Evolutionary conservation across 2,888 invertebrate genomes (phyloP).

Genomic region (Plagodis dolabraria): DNA sequence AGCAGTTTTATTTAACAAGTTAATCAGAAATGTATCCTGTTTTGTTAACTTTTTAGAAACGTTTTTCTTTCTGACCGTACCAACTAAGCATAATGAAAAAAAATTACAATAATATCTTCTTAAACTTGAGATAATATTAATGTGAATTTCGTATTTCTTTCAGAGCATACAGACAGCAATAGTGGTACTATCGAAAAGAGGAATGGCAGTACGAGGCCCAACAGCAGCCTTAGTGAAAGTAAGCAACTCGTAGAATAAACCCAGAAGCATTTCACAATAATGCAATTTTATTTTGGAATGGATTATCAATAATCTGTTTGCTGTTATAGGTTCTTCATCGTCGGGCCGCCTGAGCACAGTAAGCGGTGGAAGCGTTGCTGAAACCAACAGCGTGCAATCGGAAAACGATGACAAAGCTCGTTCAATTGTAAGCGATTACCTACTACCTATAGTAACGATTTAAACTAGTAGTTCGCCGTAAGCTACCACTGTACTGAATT

Average conservation of each 20-base stretch:
- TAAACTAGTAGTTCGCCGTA: too few species aligned
- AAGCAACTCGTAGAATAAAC: constrained; percentile 42
- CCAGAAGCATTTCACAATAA: too few species aligned
- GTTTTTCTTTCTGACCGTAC: too few species aligned
- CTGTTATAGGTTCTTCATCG: constrained; percentile 88
- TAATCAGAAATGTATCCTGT: too few species aligned
- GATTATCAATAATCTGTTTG: background rate
- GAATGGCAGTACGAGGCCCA: constrained; percentile 76
- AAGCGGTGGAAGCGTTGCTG: constrained; percentile 92
- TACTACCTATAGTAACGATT: too few species aligned
- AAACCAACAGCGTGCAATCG: constrained; percentile 92
- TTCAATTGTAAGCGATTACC: constrained; percentile 66
- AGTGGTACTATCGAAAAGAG: constrained; percentile 74
- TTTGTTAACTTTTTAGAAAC: too few species aligned
- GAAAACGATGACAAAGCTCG: constrained; percentile 90
- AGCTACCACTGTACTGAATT: too few species aligned
- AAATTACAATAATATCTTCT: too few species aligned
- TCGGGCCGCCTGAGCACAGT: constrained; percentile 93
- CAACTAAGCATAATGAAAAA: too few species aligned
- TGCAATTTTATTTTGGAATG: background rate
- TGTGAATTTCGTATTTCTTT: constrained; percentile 10
- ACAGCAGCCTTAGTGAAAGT: constrained; percentile 80
- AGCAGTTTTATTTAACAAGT: too few species aligned
- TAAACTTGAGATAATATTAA: too few species aligned
- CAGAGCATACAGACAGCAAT: constrained; percentile 64